Base-by-base conservation (phyloP, 2,113 vertebrate species). In the Numida meleagris region DNA sequence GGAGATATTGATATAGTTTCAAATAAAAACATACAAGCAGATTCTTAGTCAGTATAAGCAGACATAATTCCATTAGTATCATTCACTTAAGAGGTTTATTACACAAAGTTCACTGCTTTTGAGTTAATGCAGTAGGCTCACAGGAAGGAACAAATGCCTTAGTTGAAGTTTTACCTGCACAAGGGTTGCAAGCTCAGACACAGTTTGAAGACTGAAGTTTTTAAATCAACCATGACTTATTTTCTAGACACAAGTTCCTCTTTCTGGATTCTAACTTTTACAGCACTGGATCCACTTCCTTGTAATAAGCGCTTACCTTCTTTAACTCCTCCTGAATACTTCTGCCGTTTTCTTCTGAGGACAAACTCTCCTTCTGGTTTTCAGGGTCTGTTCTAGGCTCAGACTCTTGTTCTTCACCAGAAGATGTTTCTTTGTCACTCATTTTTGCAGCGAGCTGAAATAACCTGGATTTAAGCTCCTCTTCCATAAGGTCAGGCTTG, bases 341-440 rank as follows among this genome's bases (percentile, higher is more conserved):
- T 92, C 84, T 97, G 76, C 87, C 80, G 59, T 95, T 97, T 36
- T 97, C 98, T 63, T 98, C 98, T 11, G 97, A 97, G 55, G 96
- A 96, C 75, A 98, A 86, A 34, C 88, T 95, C 65, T 97, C 96
- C 86, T 96, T 97, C 91, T 96, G 96, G 91, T 96, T 97, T 96
- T 98, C 96, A 14, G 73, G 92, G 84, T 93, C 83, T 7, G 76
- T 92, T 96, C 90, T 97, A 90, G 95, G 65, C 72, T 98, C 98
- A 4, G 94, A 96, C 48, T 97, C 97, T 55, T 95, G 96, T 3
- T 98, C 99, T 27, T 99, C 99, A 50, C 98, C 98, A 5, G 98
- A 99, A 18, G 98, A 98, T 13, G 96, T 98, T 91, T 98, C 98
- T 80, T 96, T 98, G 94, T 98, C 98, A 55, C 98, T 98, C 95